phyloP scores from a whole-genome alignment of 2,888 invertebrate genomes.

The Nyleta sp. region DNA sequence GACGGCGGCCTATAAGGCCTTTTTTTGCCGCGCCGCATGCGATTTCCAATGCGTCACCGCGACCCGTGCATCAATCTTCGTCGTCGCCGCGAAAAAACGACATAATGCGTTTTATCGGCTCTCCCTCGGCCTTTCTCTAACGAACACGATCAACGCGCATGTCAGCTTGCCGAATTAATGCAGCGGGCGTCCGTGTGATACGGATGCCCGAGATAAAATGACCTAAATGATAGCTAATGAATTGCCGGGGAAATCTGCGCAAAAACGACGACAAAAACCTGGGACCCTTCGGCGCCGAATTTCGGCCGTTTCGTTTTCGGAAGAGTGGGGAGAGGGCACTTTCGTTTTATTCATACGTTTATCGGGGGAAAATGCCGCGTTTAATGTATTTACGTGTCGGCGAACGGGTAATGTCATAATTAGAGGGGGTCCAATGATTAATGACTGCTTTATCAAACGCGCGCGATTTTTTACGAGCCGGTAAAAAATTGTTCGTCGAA shows the following conservation, averaged over 20 bases:
- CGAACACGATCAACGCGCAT: conserved; percentile 56
- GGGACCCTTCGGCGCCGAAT: no score
- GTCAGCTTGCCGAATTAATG: conserved; percentile 65
- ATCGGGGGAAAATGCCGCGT: no score
- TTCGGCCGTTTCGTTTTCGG: no score
- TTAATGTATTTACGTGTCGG: no score
- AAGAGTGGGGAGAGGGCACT: no score
- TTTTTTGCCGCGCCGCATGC: conserved; percentile 58
- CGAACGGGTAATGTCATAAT: not conserved
- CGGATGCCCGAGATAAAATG: conserved; percentile 59
- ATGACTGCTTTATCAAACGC: not conserved
- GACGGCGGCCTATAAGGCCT: conserved; percentile 43
- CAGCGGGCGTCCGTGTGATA: conserved; percentile 65
- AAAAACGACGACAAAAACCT: conserved; percentile 11
- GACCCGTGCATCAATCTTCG: conserved; percentile 69
- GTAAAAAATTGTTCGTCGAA: conserved; percentile 39
- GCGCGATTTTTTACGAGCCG: conserved; percentile 1
- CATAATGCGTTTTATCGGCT: conserved; percentile 69
- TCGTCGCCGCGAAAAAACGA: conserved; percentile 66
- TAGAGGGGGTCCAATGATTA: not conserved
- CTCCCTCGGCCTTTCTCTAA: conserved; percentile 50
- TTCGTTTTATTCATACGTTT: no score
- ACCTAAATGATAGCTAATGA: conserved; percentile 69
- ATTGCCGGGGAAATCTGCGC: conserved; percentile 58
- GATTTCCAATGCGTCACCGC: conserved; percentile 66